phyloP scores from a whole-genome alignment of 2,888 invertebrate genomes.

The Aphodius sticticus region DNA sequence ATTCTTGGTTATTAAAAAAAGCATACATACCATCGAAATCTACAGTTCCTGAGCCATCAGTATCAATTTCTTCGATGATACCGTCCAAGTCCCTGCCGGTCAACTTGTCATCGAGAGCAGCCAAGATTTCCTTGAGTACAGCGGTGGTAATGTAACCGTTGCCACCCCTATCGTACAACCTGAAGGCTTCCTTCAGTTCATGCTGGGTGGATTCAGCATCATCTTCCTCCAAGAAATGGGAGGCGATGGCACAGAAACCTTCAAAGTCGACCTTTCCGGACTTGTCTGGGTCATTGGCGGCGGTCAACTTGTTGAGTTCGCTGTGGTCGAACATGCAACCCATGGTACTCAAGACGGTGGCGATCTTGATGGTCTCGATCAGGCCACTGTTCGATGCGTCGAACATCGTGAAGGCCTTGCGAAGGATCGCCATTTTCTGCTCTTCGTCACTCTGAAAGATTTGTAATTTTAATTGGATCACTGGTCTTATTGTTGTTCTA shows the following conservation, averaged over 20 bases:
- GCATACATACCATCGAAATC: slow-evolving; percentile 91
- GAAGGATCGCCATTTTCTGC: slow-evolving; percentile 88
- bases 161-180: slow-evolving; percentile 96
- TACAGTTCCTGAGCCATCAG: slow-evolving; percentile 97
- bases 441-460: slow-evolving; percentile 68
- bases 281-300: slow-evolving; percentile 90
- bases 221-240: slow-evolving; percentile 94
- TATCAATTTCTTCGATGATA: slow-evolving; percentile 97
- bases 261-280: slow-evolving; percentile 94
- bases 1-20: background rate
- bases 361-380: slow-evolving; percentile 90
- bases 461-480: background rate
- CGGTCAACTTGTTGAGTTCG: slow-evolving; percentile 88
- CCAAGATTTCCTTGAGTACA: slow-evolving; percentile 91
- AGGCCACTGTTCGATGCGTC: slow-evolving; percentile 92
- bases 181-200: slow-evolving; percentile 97
- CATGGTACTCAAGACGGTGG: slow-evolving; percentile 93
- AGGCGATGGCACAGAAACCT: slow-evolving; percentile 91
- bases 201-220: slow-evolving; percentile 97
- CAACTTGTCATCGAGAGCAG: slow-evolving; percentile 92
- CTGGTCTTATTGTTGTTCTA: background rate
- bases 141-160: slow-evolving; percentile 94
- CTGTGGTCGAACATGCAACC: slow-evolving; percentile 93
- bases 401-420: slow-evolving; percentile 97
- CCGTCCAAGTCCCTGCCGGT: slow-evolving; percentile 93